Evolutionary conservation across 2,888 invertebrate species (phyloP).

Genomic region (Eurois occulta): DNA sequence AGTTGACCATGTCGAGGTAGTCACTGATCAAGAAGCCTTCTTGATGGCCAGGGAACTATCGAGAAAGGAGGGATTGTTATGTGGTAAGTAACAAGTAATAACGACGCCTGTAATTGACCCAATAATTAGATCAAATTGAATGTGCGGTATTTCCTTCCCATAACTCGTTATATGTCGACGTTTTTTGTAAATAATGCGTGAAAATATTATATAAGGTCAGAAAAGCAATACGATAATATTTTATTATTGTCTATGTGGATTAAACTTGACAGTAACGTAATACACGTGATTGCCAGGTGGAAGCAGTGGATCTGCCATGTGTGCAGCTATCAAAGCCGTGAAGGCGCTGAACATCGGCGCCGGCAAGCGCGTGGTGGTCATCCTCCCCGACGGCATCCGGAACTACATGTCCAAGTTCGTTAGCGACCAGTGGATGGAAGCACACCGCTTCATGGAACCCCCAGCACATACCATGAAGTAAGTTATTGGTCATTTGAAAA

Average conservation of each 20-base stretch:
- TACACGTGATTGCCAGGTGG: conserved; percentile 82
- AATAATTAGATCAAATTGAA: conserved; percentile 11
- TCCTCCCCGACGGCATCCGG: conserved; percentile 97
- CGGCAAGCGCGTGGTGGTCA: conserved; percentile 94
- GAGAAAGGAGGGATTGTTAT: conserved; percentile 96
- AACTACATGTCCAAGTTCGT: conserved; percentile 99
- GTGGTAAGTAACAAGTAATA: conserved; percentile 89
- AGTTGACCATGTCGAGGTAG: conserved; percentile 95
- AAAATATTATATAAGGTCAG: conserved; percentile 26
- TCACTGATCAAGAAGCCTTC: conserved; percentile 94
- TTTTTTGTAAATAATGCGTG: conserved; percentile 27
- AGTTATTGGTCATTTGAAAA: conserved; percentile 75
- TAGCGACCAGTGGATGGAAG: conserved; percentile 97
- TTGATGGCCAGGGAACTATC: conserved; percentile 95
- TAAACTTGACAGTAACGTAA: conserved; percentile 5
- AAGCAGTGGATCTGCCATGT: conserved; percentile 95
- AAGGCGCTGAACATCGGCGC: conserved; percentile 92
- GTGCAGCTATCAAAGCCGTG: conserved; percentile 79
- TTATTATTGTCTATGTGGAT: background rate
- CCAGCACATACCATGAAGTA: conserved; percentile 71
- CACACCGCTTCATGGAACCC: conserved; percentile 71
- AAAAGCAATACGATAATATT: background rate
- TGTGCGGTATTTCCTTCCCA: conserved; percentile 15
- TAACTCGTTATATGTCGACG: background rate
- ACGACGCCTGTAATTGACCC: background rate